Conservation (phyloP, 2,113 vertebrate species). For the Sylvilagus bachmani region DNA sequence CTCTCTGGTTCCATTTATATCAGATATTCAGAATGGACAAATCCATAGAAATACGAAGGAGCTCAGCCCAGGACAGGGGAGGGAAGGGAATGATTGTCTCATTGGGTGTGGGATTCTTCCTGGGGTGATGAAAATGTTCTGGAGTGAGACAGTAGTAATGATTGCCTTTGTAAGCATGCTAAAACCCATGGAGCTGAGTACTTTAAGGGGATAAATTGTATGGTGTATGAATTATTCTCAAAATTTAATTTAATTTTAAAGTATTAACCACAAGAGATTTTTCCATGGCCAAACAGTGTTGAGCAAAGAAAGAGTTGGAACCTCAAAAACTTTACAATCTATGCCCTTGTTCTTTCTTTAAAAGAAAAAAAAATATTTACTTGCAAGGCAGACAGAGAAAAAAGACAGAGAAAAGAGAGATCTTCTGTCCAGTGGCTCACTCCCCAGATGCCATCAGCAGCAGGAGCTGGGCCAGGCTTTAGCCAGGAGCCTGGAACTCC, state of each 20-base stretch:
- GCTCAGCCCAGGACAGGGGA: neutral
- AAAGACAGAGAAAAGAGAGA: too few species aligned
- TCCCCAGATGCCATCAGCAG: too few species aligned
- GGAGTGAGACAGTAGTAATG: neutral
- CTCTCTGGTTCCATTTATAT: neutral
- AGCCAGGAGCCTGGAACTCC: too few species aligned
- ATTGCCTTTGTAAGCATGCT: constrained; percentile 27
- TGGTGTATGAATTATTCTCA: constrained; percentile 19
- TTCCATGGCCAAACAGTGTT: neutral
- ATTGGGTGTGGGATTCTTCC: neutral
- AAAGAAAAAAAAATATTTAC: too few species aligned
- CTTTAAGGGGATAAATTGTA: constrained; percentile 14
- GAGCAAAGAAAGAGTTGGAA: neutral
- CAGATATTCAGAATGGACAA: neutral
- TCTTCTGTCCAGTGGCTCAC: too few species aligned
- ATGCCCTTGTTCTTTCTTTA: neutral
- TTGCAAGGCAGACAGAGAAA: too few species aligned
- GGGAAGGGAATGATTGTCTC: neutral
- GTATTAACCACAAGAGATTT: neutral
- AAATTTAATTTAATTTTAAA: constrained; percentile 21
- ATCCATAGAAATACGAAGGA: neutral
- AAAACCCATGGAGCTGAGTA: neutral
- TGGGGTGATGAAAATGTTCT: neutral
- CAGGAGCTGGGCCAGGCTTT: too few species aligned
- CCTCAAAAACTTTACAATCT: neutral